Evolutionary conservation across 2,797 vertebrate genomes (phyloP), one percentile per base, ranked within the genome.

Genomic region (Periparus ater): DNA sequence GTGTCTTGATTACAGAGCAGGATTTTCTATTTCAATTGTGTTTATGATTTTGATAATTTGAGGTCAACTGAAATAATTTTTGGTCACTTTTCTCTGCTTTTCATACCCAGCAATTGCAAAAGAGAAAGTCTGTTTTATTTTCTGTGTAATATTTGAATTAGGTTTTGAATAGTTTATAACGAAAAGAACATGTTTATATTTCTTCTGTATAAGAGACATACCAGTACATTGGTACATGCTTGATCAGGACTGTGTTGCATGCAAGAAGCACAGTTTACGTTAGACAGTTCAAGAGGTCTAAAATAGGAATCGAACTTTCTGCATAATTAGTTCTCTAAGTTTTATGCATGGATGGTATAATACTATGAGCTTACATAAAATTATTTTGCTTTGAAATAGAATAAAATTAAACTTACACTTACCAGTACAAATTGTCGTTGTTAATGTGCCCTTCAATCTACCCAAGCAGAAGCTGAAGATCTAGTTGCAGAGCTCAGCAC

Each of bases 301-400:
- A 87, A 76, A 42, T 36, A 48, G 38, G 53, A 71, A 47, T 32
- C 80, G 57, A 93, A 82, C 26, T 55, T 93, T 88, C 51, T 73
- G 45, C 47, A 50, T 62, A 91, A 90, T n/a, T 62, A 79, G 22
- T 30, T 67, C 14, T 53, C 54, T 75, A 81, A 67, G 67, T 79
- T 89, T 72, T 66, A 51, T 88, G 36, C 66, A 51, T 70, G n/a
- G 27, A 3, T 86, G 10, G 2, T 25, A 40, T 61, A 95, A 38
- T 63, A 22, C 26, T 44, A n/a, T 66, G 58, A 87, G 27, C 4
- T 66, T 66, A 53, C 19, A 77, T 58, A 51, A 22, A 78, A 48
- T 65, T 78, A 60, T 78, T 95, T 92, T 62, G 14, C 53, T 91
- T 92, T 66, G 62, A 94, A 83, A 3, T 15, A 81, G n/a, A 86